These are phyloP conservation scores for Tortrix viridana DNA, from an alignment of 2,888 invertebrate genomes.

Conservation along the genomic window DNA sequence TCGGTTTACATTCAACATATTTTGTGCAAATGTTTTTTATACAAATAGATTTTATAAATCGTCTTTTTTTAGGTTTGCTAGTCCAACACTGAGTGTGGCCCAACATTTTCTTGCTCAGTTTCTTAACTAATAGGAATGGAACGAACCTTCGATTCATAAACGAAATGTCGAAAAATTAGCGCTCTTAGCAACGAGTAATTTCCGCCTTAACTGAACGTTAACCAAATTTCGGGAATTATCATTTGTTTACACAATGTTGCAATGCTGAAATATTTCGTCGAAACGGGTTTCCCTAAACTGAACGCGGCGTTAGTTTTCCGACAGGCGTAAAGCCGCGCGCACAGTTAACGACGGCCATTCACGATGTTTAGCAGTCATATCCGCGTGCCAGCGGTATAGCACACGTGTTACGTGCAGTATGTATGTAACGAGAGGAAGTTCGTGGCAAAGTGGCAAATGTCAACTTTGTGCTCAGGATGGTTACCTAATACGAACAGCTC, in stretches of 20 bases:
- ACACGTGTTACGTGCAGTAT: conserved; percentile 15
- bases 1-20: no score
- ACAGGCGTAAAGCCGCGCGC: conserved; percentile 39
- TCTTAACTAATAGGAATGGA: no score
- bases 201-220: neutral
- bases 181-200: no score
- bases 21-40: no score
- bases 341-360: conserved; percentile 47
- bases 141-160: no score
- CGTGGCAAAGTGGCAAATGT: neutral
- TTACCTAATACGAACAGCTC: no score
- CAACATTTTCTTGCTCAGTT: no score
- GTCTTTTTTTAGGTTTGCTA: no score
- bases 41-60: no score
- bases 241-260: conserved; percentile 35
- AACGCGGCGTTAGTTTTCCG: conserved; percentile 14
- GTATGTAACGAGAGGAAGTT: neutral
- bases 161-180: no score
- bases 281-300: conserved; percentile 14
- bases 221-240: conserved; percentile 1
- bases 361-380: conserved; percentile 45
- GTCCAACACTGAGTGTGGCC: no score
- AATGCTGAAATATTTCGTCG: conserved; percentile 42
- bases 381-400: conserved; percentile 41
- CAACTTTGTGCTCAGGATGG: no score